Evolutionary conservation across 1,140 invertebrate genomes (phyloP), one percentile per base, ranked within the genome.

Genomic region (Drosophila punjabiensis): DNA sequence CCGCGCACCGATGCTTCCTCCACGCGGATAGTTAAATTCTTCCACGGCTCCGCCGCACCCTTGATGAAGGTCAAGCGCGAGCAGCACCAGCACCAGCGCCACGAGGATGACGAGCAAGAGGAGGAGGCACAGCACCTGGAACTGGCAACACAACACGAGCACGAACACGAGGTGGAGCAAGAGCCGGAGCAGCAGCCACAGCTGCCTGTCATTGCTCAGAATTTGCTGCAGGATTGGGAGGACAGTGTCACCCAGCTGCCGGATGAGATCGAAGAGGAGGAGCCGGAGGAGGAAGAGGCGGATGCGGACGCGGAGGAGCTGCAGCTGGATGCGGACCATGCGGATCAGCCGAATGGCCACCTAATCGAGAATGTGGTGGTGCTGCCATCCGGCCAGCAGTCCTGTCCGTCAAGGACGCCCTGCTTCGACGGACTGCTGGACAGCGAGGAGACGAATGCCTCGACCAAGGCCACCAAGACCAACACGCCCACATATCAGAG

Each of bases 1-100:
- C 97, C 97, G 67, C 94, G 96, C 62, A 97, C 96, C 33, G 95
- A 95, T 71, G 85, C 92, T 81, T 95, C 95, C 62, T 84, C 87
- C 35, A 92, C 75, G 30, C 78, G 83, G 16, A 85, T 93, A 65
- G 90, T 92, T 33, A 93, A 93, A 77, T 87, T 90, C 78, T 82
- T 91, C 66, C 90, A 88, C 30, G 88, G 81, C 45, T 78, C 89
- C 11, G 60, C 71, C 2, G 68, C 86, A 24, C 86, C 85, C 28
- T 67, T 92, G 53, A 68, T 93, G 71, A 92, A 92, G 77, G 85
- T 93, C 32, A 93, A 93, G 63, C 81, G 86, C 4, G 92, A 93
- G 76, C 76, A 92, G 18, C 56, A 85, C 30, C 82, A 76, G 18
- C 85, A 37, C 14, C 53, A 89, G 50, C 81, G 79, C 10, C 58